Evolutionary conservation across 2,888 invertebrate species (phyloP), one percentile per base, ranked within the genome.

Genomic region (Hedya salicella): DNA sequence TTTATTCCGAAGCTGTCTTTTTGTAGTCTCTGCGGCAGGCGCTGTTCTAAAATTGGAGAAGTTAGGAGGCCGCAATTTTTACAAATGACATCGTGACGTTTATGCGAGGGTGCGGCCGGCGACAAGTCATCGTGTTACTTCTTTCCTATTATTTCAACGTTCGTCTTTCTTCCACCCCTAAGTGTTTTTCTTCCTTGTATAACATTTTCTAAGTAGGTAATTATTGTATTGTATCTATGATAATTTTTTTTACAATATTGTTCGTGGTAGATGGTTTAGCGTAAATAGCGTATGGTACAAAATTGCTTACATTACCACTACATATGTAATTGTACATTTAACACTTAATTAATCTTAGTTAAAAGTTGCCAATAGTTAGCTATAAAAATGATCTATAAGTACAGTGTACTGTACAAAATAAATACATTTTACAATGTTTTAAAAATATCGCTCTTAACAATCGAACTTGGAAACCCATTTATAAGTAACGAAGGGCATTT

Each of bases 1-100:
- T 65, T 65, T 65, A 65, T 65, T 65, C 65, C 44, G 52, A 46
- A 48, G 52, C 59, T 52, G 46, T 63, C 49, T 65, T 60, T 65
- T 60, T 59, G 50, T 67, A 73, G 68, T 70, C 85, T 89, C 88
- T 67, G 78, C 53, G 46, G 70, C 69, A 70, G 73, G 73, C 67
- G 49, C 65, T 87, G 84, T 89, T 80, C 76, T 70, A 77, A 89
- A 90, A 88, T 88, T 88, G 87, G 81, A 85, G 86, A 90, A 90
- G 85, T 91, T 89, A 79, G 82, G 81, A 88, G 85, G 89, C 89
- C 90, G 86, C 91, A 91, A 91, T 91, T 92, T 91, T 92, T 91
- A 91, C 91, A 92, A 92, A 92, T 92, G 91, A 91, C 91, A 89
- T 89, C 85, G 89, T 87, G 91, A 90, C 91, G 89, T 89, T 90